A percentile compares a stretch with the other conserved stretches of the same genome.
phyloP scores from a whole-genome alignment of 2,888 invertebrate genomes.

The Epinotia brunnichana region DNA sequence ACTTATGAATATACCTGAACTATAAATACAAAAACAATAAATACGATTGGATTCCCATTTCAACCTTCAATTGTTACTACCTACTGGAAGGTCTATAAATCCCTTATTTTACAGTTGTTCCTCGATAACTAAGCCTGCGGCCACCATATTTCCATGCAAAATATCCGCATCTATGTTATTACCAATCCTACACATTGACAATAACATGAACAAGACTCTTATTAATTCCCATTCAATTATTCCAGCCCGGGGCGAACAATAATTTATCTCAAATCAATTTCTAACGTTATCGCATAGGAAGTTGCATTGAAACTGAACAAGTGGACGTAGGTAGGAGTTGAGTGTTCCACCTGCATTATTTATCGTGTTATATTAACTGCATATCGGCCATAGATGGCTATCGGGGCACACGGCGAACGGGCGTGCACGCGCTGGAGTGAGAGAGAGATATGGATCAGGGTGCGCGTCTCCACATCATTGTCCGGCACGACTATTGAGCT shows the following conservation, averaged over 20 bases:
- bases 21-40: too few species aligned
- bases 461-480: constrained; percentile 51
- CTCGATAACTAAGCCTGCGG: not conserved
- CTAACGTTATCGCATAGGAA: constrained; percentile 62
- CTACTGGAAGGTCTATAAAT: constrained; percentile 7
- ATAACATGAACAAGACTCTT: constrained; percentile 20
- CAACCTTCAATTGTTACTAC: not conserved
- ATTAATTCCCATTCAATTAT: constrained; percentile 39
- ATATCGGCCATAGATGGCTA: constrained; percentile 78
- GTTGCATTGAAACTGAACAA: constrained; percentile 61
- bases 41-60: not conserved
- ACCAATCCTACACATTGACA: constrained; percentile 28
- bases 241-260: constrained; percentile 38
- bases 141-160: constrained; percentile 20
- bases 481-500: constrained; percentile 49
- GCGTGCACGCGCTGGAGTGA: constrained; percentile 76
- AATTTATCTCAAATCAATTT: constrained; percentile 68
- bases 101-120: not conserved
- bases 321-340: constrained; percentile 55
- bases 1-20: too few species aligned
- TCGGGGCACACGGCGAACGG: constrained; percentile 73
- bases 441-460: constrained; percentile 70
- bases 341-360: constrained; percentile 77
- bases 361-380: constrained; percentile 81
- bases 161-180: constrained; percentile 26